A percentile compares a stretch with the other conserved stretches of the same genome.
These are phyloP conservation scores for Bombus cullumanus DNA, from an alignment of 1,140 invertebrate genomes.

Conservation along the genomic window DNA sequence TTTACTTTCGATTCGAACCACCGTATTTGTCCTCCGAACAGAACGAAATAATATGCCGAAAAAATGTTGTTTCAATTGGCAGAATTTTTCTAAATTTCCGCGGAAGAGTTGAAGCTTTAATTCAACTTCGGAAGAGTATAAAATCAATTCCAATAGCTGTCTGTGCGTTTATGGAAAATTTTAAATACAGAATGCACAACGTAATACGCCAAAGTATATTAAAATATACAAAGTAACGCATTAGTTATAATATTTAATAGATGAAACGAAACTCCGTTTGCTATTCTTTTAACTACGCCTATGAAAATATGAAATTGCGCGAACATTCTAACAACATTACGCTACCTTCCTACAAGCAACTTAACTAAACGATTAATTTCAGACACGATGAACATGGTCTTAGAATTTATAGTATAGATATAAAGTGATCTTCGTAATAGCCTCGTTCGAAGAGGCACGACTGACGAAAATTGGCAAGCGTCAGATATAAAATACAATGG, in stretches of 20 bases:
- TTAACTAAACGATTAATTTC: neutral
- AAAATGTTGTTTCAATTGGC: neutral
- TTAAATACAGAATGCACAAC: neutral
- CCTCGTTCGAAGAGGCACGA: too few species aligned
- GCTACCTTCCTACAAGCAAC: too few species aligned
- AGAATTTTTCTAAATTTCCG: neutral
- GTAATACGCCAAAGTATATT: neutral
- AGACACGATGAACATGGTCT: neutral
- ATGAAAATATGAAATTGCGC: neutral
- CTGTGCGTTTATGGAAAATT: neutral
- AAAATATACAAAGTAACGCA: neutral
- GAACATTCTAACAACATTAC: too few species aligned
- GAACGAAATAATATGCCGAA: neutral
- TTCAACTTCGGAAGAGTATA: neutral
- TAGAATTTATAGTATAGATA: neutral
- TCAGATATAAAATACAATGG: slow-evolving; percentile 21
- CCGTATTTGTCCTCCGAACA: neutral
- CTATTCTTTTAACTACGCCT: neutral
- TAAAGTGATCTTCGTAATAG: neutral
- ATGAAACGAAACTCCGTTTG: neutral
- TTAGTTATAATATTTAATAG: neutral
- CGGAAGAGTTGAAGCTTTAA: neutral
- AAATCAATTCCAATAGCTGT: too few species aligned
- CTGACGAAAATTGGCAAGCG: neutral
- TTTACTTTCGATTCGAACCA: neutral